phyloP scores from a whole-genome alignment of 2,888 invertebrate species.

The Thysanoteuthis rhombus region DNA sequence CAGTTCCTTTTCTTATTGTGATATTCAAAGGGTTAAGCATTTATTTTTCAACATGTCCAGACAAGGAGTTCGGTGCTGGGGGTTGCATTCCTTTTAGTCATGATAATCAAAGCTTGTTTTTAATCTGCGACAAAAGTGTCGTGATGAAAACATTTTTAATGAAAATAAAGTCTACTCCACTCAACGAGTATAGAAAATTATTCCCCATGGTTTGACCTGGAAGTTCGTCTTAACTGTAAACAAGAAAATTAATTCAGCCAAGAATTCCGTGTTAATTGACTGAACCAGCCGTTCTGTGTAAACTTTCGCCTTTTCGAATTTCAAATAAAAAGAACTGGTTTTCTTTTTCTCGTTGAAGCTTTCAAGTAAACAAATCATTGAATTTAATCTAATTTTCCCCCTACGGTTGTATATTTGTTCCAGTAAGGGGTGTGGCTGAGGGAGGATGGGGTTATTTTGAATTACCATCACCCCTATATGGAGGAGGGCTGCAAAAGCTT shows the following conservation, averaged over 20 bases:
- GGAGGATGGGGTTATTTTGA: no score
- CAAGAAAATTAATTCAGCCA: background rate
- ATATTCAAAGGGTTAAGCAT: background rate
- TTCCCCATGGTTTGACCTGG: background rate
- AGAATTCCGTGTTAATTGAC: background rate
- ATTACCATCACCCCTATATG: no score
- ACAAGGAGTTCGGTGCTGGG: background rate
- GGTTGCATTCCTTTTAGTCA: background rate
- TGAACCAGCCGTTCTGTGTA: background rate
- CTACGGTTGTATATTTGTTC: no score
- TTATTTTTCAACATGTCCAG: background rate
- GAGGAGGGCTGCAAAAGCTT: no score
- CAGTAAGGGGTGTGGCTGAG: no score
- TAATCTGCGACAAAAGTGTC: constrained; percentile 19
- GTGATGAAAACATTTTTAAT: background rate
- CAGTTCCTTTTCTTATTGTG: no score
- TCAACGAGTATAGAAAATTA: background rate
- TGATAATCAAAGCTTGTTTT: background rate
- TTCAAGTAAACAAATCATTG: no score
- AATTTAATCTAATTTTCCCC: no score
- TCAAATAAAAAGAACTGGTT: no score
- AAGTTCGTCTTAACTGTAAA: background rate
- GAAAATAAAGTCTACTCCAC: background rate
- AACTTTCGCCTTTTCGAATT: background rate
- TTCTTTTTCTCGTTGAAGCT: no score